Conservation (phyloP, 1,140 invertebrate genomes). For the Nomia melanderi region DNA sequence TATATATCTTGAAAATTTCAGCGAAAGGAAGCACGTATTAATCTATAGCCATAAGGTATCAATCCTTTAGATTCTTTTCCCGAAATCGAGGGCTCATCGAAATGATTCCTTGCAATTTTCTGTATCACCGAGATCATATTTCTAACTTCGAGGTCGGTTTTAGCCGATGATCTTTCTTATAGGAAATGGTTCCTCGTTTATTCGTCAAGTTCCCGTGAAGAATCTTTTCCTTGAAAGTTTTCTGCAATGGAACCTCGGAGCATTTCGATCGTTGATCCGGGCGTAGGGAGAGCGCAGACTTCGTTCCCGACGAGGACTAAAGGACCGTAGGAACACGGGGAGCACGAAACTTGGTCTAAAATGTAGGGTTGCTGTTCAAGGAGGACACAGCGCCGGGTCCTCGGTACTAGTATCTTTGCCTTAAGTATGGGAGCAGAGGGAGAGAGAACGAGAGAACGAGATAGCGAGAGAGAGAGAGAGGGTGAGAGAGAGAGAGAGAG, state of each 20-base stretch:
- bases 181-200: neutral
- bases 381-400: constrained; percentile 23
- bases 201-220: neutral
- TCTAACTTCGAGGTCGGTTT: too few relatives aligned
- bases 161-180: too few relatives aligned
- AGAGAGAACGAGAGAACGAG: neutral
- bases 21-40: too few relatives aligned
- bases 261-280: neutral
- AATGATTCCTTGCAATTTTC: too few relatives aligned
- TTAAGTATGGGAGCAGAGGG: constrained; percentile 35
- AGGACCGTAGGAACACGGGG: constrained; percentile 4
- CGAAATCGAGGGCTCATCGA: too few relatives aligned
- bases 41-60: too few relatives aligned
- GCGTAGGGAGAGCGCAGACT: neutral
- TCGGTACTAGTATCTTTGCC: constrained; percentile 44
- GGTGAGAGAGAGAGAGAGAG: constrained; percentile 2
- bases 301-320: constrained; percentile 7
- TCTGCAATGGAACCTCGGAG: neutral
- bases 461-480: constrained; percentile 4
- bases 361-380: constrained; percentile 27
- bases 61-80: too few relatives aligned
- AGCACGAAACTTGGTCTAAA: constrained; percentile 36
- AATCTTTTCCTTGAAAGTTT: too few relatives aligned
- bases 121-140: too few relatives aligned
- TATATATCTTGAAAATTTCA: too few relatives aligned